These are phyloP conservation scores for Palythoa caribaeorum DNA, from an alignment of 92 coral and sea anemone genomes.

Conservation along the genomic window DNA sequence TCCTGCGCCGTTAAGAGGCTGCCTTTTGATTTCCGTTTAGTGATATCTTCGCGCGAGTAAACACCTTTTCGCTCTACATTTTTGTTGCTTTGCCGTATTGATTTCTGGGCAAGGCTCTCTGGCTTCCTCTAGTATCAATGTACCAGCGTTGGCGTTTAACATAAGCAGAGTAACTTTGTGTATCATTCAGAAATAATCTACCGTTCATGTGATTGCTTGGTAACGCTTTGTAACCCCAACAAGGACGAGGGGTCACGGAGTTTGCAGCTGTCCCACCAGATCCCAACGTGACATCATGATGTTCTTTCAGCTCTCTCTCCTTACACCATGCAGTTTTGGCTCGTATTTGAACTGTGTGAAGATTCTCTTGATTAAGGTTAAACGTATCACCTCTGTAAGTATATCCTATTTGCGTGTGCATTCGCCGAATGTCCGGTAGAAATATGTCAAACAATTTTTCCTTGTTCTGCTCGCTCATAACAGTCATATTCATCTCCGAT, in stretches of 20 bases:
- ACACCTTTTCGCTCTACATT: background rate
- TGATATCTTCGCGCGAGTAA: too few relatives aligned
- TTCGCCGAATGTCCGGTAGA: slow-evolving; percentile 84
- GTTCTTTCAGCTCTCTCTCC: slow-evolving; percentile 77
- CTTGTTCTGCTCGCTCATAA: slow-evolving; percentile 79
- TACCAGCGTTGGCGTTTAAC: slow-evolving; percentile 84
- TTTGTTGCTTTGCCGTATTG: slow-evolving; percentile 50
- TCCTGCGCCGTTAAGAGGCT: too few relatives aligned
- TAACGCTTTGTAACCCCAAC: slow-evolving; percentile 83
- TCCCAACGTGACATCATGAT: slow-evolving; percentile 76
- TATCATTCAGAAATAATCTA: slow-evolving; percentile 68
- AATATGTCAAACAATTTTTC: slow-evolving; percentile 78
- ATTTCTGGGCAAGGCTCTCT: slow-evolving; percentile 81
- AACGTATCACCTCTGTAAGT: slow-evolving; percentile 74
- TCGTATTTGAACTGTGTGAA: slow-evolving; percentile 91
- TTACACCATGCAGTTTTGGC: slow-evolving; percentile 78
- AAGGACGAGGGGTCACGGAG: slow-evolving; percentile 85
- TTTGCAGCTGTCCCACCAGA: slow-evolving; percentile 90
- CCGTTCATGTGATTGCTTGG: slow-evolving; percentile 82
- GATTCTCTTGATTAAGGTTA: slow-evolving; percentile 86
- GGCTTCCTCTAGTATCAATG: slow-evolving; percentile 63
- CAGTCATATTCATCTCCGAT: slow-evolving; percentile 83
- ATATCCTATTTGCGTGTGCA: slow-evolving; percentile 85
- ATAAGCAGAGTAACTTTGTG: slow-evolving; percentile 71
- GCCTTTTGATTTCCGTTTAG: background rate